Conservation (phyloP, 2,888 invertebrate species). For the Alviniconcha strummeri region DNA sequence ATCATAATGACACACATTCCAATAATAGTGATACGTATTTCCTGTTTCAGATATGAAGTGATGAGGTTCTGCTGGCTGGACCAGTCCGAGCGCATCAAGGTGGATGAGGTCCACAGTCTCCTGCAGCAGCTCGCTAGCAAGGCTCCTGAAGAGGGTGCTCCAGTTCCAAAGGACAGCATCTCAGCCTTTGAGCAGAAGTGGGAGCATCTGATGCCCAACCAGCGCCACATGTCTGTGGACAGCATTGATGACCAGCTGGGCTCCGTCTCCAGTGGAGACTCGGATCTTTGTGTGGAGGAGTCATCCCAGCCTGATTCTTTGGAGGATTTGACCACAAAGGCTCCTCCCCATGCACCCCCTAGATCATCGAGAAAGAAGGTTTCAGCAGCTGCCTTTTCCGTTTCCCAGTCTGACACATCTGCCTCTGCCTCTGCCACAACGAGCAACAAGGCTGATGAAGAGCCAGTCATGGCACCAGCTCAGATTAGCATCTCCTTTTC, state of each 20-base stretch:
- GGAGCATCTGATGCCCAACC: slow-evolving; percentile 39
- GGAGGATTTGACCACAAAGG: slow-evolving; percentile 5
- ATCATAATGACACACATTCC: too few relatives aligned
- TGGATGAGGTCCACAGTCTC: slow-evolving; percentile 77
- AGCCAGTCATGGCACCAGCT: background rate
- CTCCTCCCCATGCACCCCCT: background rate
- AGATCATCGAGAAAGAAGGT: slow-evolving; percentile 6
- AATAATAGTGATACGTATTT: too few relatives aligned
- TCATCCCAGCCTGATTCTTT: slow-evolving; percentile 1
- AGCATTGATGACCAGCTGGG: slow-evolving; percentile 4
- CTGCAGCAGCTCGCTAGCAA: slow-evolving; percentile 71
- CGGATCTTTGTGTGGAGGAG: background rate
- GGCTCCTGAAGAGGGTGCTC: slow-evolving; percentile 31
- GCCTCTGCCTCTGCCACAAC: background rate
- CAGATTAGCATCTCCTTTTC: background rate
- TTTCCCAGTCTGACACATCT: background rate
- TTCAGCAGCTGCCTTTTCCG: slow-evolving; percentile 5
- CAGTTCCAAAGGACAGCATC: slow-evolving; percentile 22
- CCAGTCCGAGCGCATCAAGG: slow-evolving; percentile 74
- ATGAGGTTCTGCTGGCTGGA: slow-evolving; percentile 84
- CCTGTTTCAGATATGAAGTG: slow-evolving; percentile 79
- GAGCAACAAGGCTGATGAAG: background rate
- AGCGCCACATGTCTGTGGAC: slow-evolving; percentile 28
- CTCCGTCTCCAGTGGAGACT: slow-evolving; percentile 14
- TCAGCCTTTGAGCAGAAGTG: slow-evolving; percentile 47